Conservation (phyloP, 2,888 invertebrate genomes). For the Amphipyra berbera region DNA sequence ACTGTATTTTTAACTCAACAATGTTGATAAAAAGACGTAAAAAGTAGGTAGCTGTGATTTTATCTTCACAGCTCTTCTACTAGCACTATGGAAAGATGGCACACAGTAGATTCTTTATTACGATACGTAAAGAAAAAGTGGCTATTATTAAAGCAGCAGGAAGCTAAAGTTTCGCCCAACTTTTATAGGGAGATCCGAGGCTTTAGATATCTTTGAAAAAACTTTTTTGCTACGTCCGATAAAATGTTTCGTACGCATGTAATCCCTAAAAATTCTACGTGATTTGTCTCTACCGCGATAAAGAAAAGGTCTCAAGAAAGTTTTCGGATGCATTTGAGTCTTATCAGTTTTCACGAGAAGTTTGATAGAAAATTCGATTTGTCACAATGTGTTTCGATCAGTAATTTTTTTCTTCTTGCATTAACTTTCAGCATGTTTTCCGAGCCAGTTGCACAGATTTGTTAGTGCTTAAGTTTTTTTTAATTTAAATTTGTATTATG, state of each 20-base stretch:
- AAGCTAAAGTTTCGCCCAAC: conserved; percentile 78
- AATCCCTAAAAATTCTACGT: conserved; percentile 79
- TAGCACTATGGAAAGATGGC: conserved; percentile 24
- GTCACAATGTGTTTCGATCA: conserved; percentile 34
- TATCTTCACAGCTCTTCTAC: conserved; percentile 33
- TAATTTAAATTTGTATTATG: no score
- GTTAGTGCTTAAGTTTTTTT: no score
- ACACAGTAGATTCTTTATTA: conserved; percentile 48
- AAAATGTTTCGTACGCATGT: conserved; percentile 84
- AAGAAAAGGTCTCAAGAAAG: conserved; percentile 61
- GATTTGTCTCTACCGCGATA: conserved; percentile 82
- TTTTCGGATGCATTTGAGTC: conserved; percentile 65
- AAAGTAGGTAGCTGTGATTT: conserved; percentile 28
- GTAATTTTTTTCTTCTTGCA: neutral
- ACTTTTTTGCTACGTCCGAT: conserved; percentile 77
- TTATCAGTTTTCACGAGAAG: conserved; percentile 60
- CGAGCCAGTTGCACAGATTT: no score
- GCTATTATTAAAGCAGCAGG: conserved; percentile 74
- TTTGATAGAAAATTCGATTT: conserved; percentile 34
- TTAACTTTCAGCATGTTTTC: neutral
- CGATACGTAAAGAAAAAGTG: conserved; percentile 64
- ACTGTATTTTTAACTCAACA: conserved; percentile 16
- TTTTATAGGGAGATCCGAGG: conserved; percentile 79
- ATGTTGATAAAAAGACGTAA: conserved; percentile 23
- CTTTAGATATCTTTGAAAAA: conserved; percentile 80